Evolutionary conservation across 37 sponge, comb jelly and placozoan species (phyloP).

Genomic region (Chondrilla cf. caribensis): DNA sequence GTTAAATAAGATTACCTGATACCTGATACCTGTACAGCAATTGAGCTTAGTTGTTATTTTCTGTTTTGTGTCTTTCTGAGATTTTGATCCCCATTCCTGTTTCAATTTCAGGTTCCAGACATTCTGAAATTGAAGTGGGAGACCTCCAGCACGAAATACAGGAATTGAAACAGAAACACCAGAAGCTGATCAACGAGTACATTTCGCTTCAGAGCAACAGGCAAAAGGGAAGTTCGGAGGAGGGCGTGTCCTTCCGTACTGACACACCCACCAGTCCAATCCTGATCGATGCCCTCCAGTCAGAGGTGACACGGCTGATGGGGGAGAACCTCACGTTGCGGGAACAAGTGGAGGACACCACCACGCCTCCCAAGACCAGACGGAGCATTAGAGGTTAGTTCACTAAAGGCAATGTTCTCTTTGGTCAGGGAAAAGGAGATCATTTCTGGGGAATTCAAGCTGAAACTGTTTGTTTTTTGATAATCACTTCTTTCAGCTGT

Average conservation of each 20-base stretch:
- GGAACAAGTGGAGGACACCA: neutral
- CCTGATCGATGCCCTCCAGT: conserved; percentile 36
- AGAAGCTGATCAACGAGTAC: conserved; percentile 51
- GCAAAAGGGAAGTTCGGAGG: too few relatives aligned
- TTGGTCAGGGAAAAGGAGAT: too few relatives aligned
- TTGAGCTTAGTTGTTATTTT: too few relatives aligned
- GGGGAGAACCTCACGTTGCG: conserved; percentile 48
- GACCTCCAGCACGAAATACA: conserved; percentile 64
- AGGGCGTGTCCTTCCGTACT: neutral
- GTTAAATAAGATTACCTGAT: too few relatives aligned
- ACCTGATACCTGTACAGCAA: too few relatives aligned
- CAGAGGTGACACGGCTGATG: conserved; percentile 70
- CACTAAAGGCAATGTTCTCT: too few relatives aligned
- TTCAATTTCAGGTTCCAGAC: conserved; percentile 7
- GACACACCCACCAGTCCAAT: neutral
- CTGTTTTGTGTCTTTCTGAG: too few relatives aligned
- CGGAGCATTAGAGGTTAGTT: too few relatives aligned
- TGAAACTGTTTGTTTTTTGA: too few relatives aligned
- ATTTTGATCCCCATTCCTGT: neutral
- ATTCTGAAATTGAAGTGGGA: conserved; percentile 1
- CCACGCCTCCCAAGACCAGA: neutral
- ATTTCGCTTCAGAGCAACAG: neutral
- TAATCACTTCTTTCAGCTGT: too few relatives aligned
- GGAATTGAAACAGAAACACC: conserved; percentile 46
- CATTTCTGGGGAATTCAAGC: too few relatives aligned